A percentile compares a stretch with the other conserved stretches of the same genome.
Conservation (phyloP, 2,797 vertebrate genomes). For the Sus cebifrons region DNA sequence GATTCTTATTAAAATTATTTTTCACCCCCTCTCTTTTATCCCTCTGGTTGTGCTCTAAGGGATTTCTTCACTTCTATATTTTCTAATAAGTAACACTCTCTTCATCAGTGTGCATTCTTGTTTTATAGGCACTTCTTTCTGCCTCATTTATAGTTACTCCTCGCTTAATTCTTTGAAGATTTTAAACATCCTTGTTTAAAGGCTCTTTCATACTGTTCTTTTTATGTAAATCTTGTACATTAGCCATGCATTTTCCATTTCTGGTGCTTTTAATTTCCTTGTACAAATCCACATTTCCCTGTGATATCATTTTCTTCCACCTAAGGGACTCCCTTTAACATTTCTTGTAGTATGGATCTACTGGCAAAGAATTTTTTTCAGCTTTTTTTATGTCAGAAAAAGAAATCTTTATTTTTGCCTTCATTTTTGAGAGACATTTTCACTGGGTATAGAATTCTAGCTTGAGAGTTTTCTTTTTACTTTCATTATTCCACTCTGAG, state of each 20-base stretch:
- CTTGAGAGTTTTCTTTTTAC: neutral
- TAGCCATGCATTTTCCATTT: neutral
- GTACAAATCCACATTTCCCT: neutral
- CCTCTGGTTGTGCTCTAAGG: neutral
- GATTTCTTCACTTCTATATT: neutral
- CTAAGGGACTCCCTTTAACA: neutral
- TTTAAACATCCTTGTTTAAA: neutral
- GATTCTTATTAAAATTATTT: constrained; percentile 12
- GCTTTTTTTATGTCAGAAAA: neutral
- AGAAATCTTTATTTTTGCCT: neutral
- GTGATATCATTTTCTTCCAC: neutral
- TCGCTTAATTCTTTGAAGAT: neutral
- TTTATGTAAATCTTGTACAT: neutral
- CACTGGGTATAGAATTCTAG: neutral
- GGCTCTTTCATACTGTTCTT: neutral
- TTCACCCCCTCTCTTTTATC: neutral
- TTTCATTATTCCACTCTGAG: neutral
- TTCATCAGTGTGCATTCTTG: neutral
- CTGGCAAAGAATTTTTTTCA: neutral
- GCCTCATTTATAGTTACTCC: neutral
- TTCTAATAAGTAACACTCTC: neutral
- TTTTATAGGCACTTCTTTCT: constrained; percentile 7
- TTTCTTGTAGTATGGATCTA: neutral
- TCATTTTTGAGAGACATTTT: neutral
- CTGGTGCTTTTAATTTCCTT: neutral